Conservation (phyloP, 2,113 vertebrate genomes). For the Epinephelus moara region DNA sequence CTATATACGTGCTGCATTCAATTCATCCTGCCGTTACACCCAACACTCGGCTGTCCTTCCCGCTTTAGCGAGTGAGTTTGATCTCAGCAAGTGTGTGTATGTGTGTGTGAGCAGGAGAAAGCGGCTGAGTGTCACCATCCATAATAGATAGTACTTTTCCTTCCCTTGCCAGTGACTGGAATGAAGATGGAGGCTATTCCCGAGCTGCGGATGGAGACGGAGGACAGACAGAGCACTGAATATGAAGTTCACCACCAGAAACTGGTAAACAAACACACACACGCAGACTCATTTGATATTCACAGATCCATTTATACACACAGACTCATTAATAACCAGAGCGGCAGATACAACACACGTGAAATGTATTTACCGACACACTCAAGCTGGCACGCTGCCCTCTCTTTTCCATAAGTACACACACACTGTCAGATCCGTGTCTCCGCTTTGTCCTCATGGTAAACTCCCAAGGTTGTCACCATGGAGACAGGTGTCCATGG, state of each 20-base stretch:
- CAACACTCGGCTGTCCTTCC: neutral
- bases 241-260: conserved; percentile 99
- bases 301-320: neutral
- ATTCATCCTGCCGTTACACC: neutral
- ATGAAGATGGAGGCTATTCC: conserved; percentile 94
- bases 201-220: conserved; percentile 94
- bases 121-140: conserved; percentile 34
- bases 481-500: conserved; percentile 73
- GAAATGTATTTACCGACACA: conserved; percentile 14
- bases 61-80: conserved; percentile 9
- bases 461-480: conserved; percentile 77
- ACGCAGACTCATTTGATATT: conserved; percentile 15
- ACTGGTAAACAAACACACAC: conserved; percentile 83
- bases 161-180: conserved; percentile 88
- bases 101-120: conserved; percentile 28
- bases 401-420: neutral
- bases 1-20: neutral
- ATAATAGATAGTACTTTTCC: conserved; percentile 52
- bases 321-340: neutral
- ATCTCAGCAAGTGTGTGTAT: conserved; percentile 12
- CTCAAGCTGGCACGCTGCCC: conserved; percentile 8
- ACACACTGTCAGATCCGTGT: neutral
- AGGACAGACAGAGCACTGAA: conserved; percentile 92
- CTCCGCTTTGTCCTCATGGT: conserved; percentile 65
- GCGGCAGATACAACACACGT: neutral